Conservation (phyloP, 2,888 invertebrate species). For the Caradrina kadenii region DNA sequence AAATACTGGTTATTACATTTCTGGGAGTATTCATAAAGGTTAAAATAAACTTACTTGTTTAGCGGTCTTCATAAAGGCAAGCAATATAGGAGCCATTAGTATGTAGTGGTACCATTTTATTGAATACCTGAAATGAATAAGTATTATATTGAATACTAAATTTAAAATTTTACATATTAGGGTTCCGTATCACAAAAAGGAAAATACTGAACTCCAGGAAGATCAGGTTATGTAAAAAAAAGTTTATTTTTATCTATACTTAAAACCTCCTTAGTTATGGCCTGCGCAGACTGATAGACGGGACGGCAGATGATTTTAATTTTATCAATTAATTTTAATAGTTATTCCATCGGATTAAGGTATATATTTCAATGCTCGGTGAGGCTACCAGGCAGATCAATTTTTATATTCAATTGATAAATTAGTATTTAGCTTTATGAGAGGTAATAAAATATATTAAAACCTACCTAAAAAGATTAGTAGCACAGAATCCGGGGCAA, state of each 20-base stretch:
- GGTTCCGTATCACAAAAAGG: neutral
- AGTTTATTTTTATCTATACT: too few species aligned
- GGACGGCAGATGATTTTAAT: too few species aligned
- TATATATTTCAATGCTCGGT: too few species aligned
- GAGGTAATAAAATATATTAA: neutral
- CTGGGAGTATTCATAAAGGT: neutral
- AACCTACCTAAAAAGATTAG: slow-evolving; percentile 92
- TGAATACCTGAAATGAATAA: slow-evolving; percentile 79
- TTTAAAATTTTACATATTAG: neutral
- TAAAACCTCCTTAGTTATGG: too few species aligned
- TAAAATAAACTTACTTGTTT: slow-evolving; percentile 91
- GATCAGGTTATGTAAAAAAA: too few species aligned
- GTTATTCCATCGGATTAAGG: too few species aligned
- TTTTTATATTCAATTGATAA: too few species aligned
- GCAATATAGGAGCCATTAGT: slow-evolving; percentile 92
- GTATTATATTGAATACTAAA: neutral
- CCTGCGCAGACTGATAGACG: too few species aligned
- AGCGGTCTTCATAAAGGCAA: slow-evolving; percentile 93
- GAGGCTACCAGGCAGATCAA: too few species aligned
- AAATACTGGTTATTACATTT: too few species aligned
- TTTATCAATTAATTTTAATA: too few species aligned
- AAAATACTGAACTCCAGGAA: neutral
- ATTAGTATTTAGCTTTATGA: too few species aligned
- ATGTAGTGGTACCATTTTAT: slow-evolving; percentile 94
- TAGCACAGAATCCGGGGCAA: slow-evolving; percentile 95